Conservation (phyloP, 2,113 vertebrate species). For the Cyanoliseus patagonus region DNA sequence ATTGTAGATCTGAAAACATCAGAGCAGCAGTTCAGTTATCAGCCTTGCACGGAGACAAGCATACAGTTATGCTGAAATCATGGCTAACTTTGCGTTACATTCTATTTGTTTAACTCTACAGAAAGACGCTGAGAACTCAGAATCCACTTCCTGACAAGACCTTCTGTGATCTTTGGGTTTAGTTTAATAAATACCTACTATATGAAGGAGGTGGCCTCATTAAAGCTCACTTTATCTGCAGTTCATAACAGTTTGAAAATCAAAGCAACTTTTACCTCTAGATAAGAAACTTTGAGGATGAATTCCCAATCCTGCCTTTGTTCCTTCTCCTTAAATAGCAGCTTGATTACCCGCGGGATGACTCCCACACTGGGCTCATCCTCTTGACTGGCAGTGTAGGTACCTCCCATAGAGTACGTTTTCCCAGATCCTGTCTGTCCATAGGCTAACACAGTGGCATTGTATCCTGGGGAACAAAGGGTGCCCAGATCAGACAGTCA, state of each 20-base stretch:
- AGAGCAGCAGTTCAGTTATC: not conserved
- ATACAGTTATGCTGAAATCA: rapidly evolving
- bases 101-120: not conserved
- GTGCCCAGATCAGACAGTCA: rapidly evolving
- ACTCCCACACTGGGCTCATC: slow-evolving; percentile 87
- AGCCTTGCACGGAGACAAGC: not conserved
- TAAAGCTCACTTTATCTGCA: not conserved
- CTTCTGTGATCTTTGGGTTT: rapidly evolving
- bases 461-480: slow-evolving; percentile 82
- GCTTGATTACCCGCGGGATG: slow-evolving; percentile 89
- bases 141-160: not conserved
- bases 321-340: slow-evolving; percentile 85
- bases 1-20: slow-evolving; percentile 87
- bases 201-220: not conserved
- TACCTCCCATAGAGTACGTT: slow-evolving; percentile 95
- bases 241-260: not conserved
- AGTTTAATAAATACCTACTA: not conserved
- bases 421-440: slow-evolving; percentile 97
- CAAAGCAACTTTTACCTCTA: slow-evolving; percentile 83
- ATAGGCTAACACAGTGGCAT: slow-evolving; percentile 93
- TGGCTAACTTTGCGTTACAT: not conserved
- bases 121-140: not conserved
- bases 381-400: slow-evolving; percentile 89
- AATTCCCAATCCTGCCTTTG: slow-evolving; percentile 82
- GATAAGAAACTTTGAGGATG: slow-evolving; percentile 85